A percentile compares a stretch with the other conserved stretches of the same genome.
Evolutionary conservation across 1,140 invertebrate genomes (phyloP).

Genomic region (Drosophila ironensis): DNA sequence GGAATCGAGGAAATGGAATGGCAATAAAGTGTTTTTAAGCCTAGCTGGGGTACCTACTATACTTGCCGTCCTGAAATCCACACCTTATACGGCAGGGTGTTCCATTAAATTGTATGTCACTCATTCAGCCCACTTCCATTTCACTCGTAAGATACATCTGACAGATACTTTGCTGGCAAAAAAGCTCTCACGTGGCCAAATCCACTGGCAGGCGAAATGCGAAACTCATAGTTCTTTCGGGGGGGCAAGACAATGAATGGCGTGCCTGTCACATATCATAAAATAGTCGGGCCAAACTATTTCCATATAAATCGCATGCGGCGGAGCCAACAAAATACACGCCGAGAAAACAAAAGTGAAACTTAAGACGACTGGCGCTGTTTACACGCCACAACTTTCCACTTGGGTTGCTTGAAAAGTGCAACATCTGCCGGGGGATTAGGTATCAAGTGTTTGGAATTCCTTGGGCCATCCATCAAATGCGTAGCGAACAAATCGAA

Average conservation of each 20-base stretch:
- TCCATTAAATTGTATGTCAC: slow-evolving; percentile 8
- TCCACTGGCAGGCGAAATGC: slow-evolving; percentile 35
- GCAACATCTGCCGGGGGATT: slow-evolving; percentile 29
- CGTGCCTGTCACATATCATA: slow-evolving; percentile 42
- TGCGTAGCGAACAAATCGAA: slow-evolving; percentile 17
- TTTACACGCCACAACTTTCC: slow-evolving; percentile 63
- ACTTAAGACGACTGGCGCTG: slow-evolving; percentile 57
- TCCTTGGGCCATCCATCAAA: slow-evolving; percentile 29
- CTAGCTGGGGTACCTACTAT: no score
- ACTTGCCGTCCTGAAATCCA: not conserved
- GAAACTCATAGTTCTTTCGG: slow-evolving; percentile 35
- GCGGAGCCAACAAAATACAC: not conserved
- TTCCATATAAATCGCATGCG: slow-evolving; percentile 45
- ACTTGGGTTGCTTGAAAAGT: slow-evolving; percentile 58
- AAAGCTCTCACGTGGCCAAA: slow-evolving; percentile 43
- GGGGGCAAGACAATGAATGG: slow-evolving; percentile 44
- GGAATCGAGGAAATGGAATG: not conserved
- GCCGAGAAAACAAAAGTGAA: slow-evolving; percentile 59
- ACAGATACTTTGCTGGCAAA: slow-evolving; percentile 19
- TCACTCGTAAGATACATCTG: slow-evolving; percentile 17
- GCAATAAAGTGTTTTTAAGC: not conserved
- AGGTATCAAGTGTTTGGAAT: slow-evolving; percentile 16
- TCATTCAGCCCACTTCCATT: slow-evolving; percentile 27
- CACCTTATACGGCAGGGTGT: not conserved
- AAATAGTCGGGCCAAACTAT: slow-evolving; percentile 28